Conservation (phyloP, 2,888 invertebrate species). For the Cactoblastis cactorum region DNA sequence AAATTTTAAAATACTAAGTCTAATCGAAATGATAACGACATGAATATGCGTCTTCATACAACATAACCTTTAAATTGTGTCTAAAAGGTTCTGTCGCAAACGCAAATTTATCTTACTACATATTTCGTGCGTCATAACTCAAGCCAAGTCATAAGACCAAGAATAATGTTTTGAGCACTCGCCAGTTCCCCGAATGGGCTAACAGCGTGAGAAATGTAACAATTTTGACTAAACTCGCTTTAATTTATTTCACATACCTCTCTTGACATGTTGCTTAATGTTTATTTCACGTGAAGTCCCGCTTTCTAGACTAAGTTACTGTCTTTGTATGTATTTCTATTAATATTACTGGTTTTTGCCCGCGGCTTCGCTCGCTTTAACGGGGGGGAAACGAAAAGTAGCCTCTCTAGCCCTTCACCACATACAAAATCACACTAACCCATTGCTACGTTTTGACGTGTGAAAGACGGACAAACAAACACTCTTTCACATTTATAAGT, state of each 20-base stretch:
- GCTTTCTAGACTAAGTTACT: background rate
- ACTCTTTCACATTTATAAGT: no score
- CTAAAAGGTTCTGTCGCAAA: background rate
- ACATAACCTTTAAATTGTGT: no score
- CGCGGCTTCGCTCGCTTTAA: no score
- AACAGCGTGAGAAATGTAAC: conserved; percentile 11
- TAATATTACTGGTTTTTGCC: no score
- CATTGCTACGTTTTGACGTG: no score
- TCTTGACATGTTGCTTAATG: conserved; percentile 9
- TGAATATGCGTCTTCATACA: no score
- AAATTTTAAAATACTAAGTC: no score
- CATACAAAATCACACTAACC: no score
- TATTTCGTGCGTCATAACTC: background rate
- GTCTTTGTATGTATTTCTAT: background rate
- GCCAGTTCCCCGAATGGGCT: conserved; percentile 4
- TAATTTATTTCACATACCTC: conserved; percentile 5
- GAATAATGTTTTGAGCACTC: background rate
- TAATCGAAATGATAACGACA: no score
- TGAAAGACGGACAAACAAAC: no score
- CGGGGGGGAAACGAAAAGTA: no score
- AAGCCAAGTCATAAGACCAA: background rate
- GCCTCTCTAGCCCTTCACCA: no score
- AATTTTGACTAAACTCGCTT: conserved; percentile 8
- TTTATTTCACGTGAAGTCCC: conserved; percentile 8
- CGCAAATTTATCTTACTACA: background rate